Evolutionary conservation across 2,797 vertebrate genomes (phyloP).

Genomic region (Tympanoctomys barrerae): DNA sequence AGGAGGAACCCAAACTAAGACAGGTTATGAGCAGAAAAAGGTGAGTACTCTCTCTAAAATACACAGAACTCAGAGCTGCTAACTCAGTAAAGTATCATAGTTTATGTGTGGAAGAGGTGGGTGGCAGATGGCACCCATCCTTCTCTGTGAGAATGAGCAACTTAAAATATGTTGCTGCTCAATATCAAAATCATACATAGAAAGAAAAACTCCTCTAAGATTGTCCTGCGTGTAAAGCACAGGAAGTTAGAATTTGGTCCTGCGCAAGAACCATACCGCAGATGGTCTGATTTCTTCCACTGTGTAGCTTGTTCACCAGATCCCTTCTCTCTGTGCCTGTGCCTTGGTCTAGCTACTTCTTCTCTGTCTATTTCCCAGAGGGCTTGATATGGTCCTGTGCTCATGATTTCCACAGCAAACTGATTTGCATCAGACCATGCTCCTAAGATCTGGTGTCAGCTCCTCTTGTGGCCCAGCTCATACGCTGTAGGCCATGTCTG

Average conservation of each 20-base stretch:
- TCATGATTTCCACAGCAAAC: background rate
- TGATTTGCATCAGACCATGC: background rate
- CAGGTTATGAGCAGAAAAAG: background rate
- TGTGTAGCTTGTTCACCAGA: background rate
- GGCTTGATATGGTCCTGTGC: background rate
- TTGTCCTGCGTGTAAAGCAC: background rate
- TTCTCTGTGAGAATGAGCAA: background rate
- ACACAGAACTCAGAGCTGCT: slow-evolving; percentile 15
- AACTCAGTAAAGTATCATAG: slow-evolving; percentile 4
- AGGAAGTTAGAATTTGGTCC: background rate
- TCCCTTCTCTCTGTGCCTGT: background rate
- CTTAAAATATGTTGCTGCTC: slow-evolving; percentile 43
- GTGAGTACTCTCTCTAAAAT: background rate
- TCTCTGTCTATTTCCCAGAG: background rate
- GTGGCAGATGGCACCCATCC: slow-evolving; percentile 1
- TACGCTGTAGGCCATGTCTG: background rate
- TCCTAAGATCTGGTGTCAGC: background rate
- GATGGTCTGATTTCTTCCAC: background rate
- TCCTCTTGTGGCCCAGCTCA: background rate
- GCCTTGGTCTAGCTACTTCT: background rate
- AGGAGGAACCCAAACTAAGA: slow-evolving; percentile 4
- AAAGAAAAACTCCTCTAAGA: background rate
- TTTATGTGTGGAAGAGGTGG: background rate
- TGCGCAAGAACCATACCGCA: background rate
- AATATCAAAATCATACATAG: background rate